Evolutionary conservation across 35 echinoderm and acorn worm species (phyloP).

Genomic region (Nesometra sesokonis): DNA sequence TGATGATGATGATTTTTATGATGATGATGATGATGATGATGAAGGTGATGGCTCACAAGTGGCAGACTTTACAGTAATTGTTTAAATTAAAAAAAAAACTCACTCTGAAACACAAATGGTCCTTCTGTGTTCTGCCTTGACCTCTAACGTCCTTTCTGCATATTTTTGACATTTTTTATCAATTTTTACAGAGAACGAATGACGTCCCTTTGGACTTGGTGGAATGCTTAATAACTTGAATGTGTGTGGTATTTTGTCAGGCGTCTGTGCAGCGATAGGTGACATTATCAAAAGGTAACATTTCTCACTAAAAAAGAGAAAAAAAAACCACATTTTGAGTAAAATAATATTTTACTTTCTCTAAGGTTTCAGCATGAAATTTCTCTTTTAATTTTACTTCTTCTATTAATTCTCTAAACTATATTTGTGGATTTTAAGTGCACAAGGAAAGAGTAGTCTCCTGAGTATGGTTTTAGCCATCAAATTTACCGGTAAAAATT

Average conservation of each 20-base stretch:
- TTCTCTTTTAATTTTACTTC: too few relatives aligned
- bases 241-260: constrained; percentile 46
- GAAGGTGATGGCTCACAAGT: too few relatives aligned
- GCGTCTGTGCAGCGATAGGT: constrained; percentile 11
- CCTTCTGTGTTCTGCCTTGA: background rate
- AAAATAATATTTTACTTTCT: background rate
- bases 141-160: background rate
- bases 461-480: too few relatives aligned
- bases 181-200: constrained; percentile 67
- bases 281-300: constrained; percentile 60
- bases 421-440: background rate
- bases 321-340: background rate
- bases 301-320: constrained; percentile 37
- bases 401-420: background rate
- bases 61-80: too few relatives aligned
- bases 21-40: too few relatives aligned
- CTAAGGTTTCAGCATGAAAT: too few relatives aligned
- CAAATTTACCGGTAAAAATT: too few relatives aligned
- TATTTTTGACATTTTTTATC: constrained; percentile 24
- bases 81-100: background rate
- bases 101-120: constrained; percentile 35
- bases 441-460: too few relatives aligned
- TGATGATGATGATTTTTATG: too few relatives aligned
- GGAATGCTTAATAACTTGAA: constrained; percentile 84
- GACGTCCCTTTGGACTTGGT: constrained; percentile 72